Base-by-base conservation (phyloP, 1,140 invertebrate genomes). In the Lasaia peninsularis region DNA sequence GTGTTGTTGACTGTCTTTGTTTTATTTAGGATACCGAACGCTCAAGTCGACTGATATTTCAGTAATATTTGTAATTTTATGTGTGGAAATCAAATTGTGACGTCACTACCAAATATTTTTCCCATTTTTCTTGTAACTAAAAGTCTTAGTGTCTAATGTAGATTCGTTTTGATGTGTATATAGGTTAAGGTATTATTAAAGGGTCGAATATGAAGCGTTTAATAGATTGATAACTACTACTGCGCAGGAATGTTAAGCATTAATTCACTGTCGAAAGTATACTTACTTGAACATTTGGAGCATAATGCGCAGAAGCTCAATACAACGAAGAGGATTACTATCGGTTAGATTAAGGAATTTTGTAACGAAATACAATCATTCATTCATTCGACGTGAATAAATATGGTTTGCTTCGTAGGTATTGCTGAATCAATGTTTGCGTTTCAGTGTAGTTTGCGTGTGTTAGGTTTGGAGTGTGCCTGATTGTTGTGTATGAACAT, bases 401-500 rank as follows among this genome's bases (percentile, higher is more conserved):
- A 52, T 34, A 66, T 44, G 63, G 59, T 70, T 73, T 56, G 57
- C 54, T 67, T 67, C 11, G 60, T 79, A 78, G 68, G 62, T 63
- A 58, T 73, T 70, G 63, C 53, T 67, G 68, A 66, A 73, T 73
- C 64, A 70, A 68, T 69, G 50, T 71, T 69, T 60, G 69, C 67
- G 64, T 73, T 80, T 83, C 75, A 67, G 76, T 75, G 56, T 78
- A 67, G 62, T 69, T 58, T 67, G 64, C 68, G 64, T 70, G 63
- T 76, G 69, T 62, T 68, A 65, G 66, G 55, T 69, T 70, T 58
- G 62, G 65, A 73, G 75, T 80, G 78, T 75, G 79, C 70, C 73
- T 78, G 69, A 73, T 75, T 76, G 58, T 69, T 44, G 66, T 35
- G 63, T 74, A 71, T 63, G 60, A 52, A 69, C 59, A 56, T 80